phyloP scores from a whole-genome alignment of 2,888 invertebrate genomes.

The Troglohyphantes excavatus region DNA sequence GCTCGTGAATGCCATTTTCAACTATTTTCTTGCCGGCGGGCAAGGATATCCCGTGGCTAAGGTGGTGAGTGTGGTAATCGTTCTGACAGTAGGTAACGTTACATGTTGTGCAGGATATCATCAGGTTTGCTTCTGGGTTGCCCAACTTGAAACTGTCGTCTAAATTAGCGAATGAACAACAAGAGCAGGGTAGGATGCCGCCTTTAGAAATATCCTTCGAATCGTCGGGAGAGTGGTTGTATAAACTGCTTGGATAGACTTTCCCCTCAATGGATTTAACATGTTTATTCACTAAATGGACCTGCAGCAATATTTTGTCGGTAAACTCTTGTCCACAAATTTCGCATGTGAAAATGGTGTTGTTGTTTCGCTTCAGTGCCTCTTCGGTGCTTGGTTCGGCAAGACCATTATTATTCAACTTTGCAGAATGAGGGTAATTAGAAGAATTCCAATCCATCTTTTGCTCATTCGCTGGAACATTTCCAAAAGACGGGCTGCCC shows the following conservation, averaged over 20 bases:
- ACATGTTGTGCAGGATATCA: slow-evolving; percentile 60
- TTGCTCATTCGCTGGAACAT: slow-evolving; percentile 38
- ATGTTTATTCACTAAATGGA: slow-evolving; percentile 84
- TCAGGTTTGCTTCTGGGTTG: slow-evolving; percentile 47
- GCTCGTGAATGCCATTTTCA: slow-evolving; percentile 64
- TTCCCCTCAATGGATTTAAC: slow-evolving; percentile 65
- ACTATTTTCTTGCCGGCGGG: slow-evolving; percentile 42
- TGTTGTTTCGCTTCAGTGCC: slow-evolving; percentile 19
- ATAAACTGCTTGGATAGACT: slow-evolving; percentile 12
- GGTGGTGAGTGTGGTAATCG: slow-evolving; percentile 72
- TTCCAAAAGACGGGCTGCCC: slow-evolving; percentile 28
- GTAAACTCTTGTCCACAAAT: slow-evolving; percentile 83
- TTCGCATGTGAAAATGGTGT: slow-evolving; percentile 80
- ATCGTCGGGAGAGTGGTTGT: slow-evolving; percentile 41
- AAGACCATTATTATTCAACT: slow-evolving; percentile 11
- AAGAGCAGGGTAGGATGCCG: slow-evolving; percentile 70
- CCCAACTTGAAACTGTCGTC: slow-evolving; percentile 49
- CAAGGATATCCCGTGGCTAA: slow-evolving; percentile 58
- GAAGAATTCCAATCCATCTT: slow-evolving; percentile 49
- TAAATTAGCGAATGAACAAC: slow-evolving; percentile 74
- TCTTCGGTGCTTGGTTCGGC: slow-evolving; percentile 30
- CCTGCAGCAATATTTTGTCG: slow-evolving; percentile 83
- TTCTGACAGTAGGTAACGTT: slow-evolving; percentile 63
- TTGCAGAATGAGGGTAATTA: slow-evolving; percentile 28
- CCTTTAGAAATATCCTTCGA: slow-evolving; percentile 34